Evolutionary conservation across 2,797 vertebrate genomes (phyloP), one percentile per base, ranked within the genome.

Genomic region (Crocodylus rhombifer): DNA sequence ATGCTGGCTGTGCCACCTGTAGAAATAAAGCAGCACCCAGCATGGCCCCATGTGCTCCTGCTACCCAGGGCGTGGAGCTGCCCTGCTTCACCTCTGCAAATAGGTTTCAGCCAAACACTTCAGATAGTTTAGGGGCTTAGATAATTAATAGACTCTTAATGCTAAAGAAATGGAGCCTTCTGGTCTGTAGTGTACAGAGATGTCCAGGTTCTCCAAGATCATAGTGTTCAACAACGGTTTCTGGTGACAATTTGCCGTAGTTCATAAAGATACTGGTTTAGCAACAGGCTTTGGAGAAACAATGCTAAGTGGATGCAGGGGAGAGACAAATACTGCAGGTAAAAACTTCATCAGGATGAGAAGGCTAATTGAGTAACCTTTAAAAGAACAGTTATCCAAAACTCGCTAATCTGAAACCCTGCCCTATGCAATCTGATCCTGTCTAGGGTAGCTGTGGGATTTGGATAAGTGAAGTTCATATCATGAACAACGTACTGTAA

Each of bases 161-260:
- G 30, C 30, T 63, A 60, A 83, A 63, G 30, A n/a, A 15, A 6
- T 33, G 17, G 23, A 3, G 20, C 1, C 0, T 77, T 64, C n/a
- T 82, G 14, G 12, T 12, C 51, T 26, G 36, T 12, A 55, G 58
- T 65, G 2, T 1, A 3, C 21, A 83, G 25, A 57, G 28, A 28
- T 17, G 23, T 16, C 16, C 58, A 62, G 15, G 62, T 10, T 16
- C 5, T 2, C 15, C 69, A 6, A 17, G 1, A 20, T 2, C 1
- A 4, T 17, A 28, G 51, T 10, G 33, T 17, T 30, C 67, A 57
- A 51, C 85, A 82, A 62, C 2, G 33, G 3, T 1, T 0, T 0
- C 0, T 12, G 15, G 28, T 4, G 87, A 25, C 21, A 15, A 26
- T 21, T 80, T 28, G 1, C 16, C 18, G n/a, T 3, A 0, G 0